Base-by-base conservation (phyloP, 1,140 invertebrate species). In the Berghia stephanieae region DNA sequence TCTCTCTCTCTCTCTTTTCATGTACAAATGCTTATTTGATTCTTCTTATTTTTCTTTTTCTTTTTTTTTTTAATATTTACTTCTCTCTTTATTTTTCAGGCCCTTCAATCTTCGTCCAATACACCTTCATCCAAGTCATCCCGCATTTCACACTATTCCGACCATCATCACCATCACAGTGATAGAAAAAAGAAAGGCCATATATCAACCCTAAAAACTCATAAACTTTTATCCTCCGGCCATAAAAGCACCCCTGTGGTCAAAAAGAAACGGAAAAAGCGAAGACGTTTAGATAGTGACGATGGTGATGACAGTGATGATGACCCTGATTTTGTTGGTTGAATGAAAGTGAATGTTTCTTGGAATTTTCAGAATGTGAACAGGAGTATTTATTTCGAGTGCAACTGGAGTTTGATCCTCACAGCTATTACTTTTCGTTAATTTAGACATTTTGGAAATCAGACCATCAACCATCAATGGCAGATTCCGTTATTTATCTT, bases 231-330 rank as follows among this genome's bases (percentile, higher is more conserved):
- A 77, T 60, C 63, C 40, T 75, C 72, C 16, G 66, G 77, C 27
- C 63, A 67, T 42, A 49, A 75, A 21, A 78, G 36, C 42, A 80
- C 77, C 24, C 80, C 80, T 2, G 75, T 82, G 49, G 68, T 77
- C 44, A 81, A 82, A 57, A 85, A 86, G 79, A 85, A 85, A 60
- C 73, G 79, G 78, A 85, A 86, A 68, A 85, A 84, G 60, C 80
- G 82, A 49, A 81, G 81, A 75, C 81, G 81, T 49, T 57, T 81
- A 42, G 82, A 83, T 52, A 80, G 77, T 60, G 81, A 83, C 82
- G 85, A 87, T 36, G 83, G 80, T 43, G 77, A 84, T 75, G 84
- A 85, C 70, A 82, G 82, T 84, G 84, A 85, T 75, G 84, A 88
- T 77, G 86, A 87, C 69, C 86, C 86, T 18, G 85, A 86, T 77